Conservation (phyloP, 2,888 invertebrate species). For the Opisthograptis luteolata region DNA sequence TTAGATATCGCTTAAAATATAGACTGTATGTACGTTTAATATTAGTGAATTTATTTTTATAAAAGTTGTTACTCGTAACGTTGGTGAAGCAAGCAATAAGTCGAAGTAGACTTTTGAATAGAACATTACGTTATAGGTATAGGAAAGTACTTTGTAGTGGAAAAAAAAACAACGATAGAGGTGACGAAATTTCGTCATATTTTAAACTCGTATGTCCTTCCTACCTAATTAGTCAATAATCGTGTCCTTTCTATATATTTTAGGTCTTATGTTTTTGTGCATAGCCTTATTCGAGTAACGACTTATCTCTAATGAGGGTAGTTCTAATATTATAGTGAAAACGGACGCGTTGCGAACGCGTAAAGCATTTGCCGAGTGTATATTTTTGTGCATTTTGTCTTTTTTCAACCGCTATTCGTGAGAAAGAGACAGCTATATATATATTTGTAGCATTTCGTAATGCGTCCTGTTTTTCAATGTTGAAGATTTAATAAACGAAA, state of each 20-base stretch:
- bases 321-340: not conserved
- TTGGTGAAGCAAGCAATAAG: constrained; percentile 13
- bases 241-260: not conserved
- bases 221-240: too few species aligned
- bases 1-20: constrained; percentile 40
- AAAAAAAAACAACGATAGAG: too few species aligned
- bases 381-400: constrained; percentile 27
- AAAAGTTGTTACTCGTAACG: constrained; percentile 38
- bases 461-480: constrained; percentile 1
- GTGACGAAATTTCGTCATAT: too few species aligned
- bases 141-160: too few species aligned
- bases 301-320: constrained; percentile 2
- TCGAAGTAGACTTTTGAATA: too few species aligned
- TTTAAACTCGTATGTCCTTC: too few species aligned
- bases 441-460: not conserved
- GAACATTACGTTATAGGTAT: too few species aligned
- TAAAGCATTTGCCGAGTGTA: constrained; percentile 13
- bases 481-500: not conserved
- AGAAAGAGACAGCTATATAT: constrained; percentile 5
- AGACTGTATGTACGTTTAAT: constrained; percentile 27
- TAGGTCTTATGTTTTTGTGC: not conserved
- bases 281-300: constrained; percentile 10
- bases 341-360: constrained; percentile 13
- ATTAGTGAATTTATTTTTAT: constrained; percentile 33
- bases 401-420: constrained; percentile 6